phyloP scores from a whole-genome alignment of 2,113 vertebrate genomes.

The Cheilinus undulatus region DNA sequence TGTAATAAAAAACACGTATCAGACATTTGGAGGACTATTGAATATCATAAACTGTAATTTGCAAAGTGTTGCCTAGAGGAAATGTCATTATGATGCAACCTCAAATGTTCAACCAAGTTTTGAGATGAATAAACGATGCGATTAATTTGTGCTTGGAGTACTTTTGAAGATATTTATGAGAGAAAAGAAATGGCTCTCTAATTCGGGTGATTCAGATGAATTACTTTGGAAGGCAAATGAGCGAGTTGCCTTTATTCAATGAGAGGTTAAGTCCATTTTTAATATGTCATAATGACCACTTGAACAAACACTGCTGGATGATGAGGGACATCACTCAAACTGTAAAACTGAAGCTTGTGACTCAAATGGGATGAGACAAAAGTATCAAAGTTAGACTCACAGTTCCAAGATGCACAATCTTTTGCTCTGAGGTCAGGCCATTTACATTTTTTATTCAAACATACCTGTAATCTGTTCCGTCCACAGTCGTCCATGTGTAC shows the following conservation, averaged over 20 bases:
- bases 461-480: slow-evolving; percentile 98
- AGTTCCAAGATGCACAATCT: slow-evolving; percentile 17
- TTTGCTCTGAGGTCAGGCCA: slow-evolving; percentile 32
- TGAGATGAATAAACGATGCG: slow-evolving; percentile 53
- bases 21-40: slow-evolving; percentile 47
- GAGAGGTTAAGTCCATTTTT: neutral
- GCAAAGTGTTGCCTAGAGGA: slow-evolving; percentile 56
- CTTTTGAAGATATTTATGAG: slow-evolving; percentile 25
- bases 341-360: neutral
- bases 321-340: slow-evolving; percentile 22
- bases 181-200: slow-evolving; percentile 12
- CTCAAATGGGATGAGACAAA: slow-evolving; percentile 11
- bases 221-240: slow-evolving; percentile 26
- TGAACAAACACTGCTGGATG: slow-evolving; percentile 22
- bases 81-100: slow-evolving; percentile 58
- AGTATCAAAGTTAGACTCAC: slow-evolving; percentile 45
- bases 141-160: slow-evolving; percentile 49
- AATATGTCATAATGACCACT: neutral
- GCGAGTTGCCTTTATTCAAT: slow-evolving; percentile 12
- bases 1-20: slow-evolving; percentile 52
- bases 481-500: slow-evolving; percentile 96
- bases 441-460: slow-evolving; percentile 28
- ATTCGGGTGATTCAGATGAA: slow-evolving; percentile 35
- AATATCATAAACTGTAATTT: slow-evolving; percentile 70
- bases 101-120: slow-evolving; percentile 58